Evolutionary conservation across 2,113 vertebrate species (phyloP), one percentile per base, ranked within the genome.

Genomic region (Poeciliopsis occidentalis): DNA sequence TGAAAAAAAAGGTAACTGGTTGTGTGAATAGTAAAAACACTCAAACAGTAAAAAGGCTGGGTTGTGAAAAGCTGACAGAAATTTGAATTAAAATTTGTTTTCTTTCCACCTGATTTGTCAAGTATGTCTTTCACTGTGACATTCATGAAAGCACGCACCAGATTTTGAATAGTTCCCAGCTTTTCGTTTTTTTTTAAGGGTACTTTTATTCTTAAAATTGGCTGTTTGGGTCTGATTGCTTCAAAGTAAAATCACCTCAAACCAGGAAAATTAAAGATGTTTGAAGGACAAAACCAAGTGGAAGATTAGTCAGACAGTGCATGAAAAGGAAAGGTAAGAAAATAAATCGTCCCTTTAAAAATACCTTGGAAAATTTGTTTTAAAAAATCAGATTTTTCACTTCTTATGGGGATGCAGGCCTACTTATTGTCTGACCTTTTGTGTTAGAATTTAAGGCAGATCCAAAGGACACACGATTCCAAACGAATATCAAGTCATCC

Each of bases 71-170:
- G 6, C 88, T 93, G 26, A 31, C 3, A 27, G 92, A 95, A 95
- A 95, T 94, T 95, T 88, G 90, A 95, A 95, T 95, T 95, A 95
- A 94, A 93, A 95, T 95, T 94, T 93, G 94, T 96, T 96, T 96
- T 88, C 90, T 95, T 95, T 94, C 93, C 95, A 96, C 94, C 96
- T 97, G 95, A 96, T 95, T 96, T 95, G 94, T 88, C 83, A 81
- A 88, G 85, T 73, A 47, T 70, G 75, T 94, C 94, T 92, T 94
- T 94, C 95, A 95, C 95, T 96, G 96, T 93, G 95, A 96, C 96
- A 96, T 96, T 96, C 95, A 96, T 97, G 94, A 95, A 94, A 94
- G 93, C 94, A 92, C 95, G 95, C 96, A 95, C 95, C 93, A 95
- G 92, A 94, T 96, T 96, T 93, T 95, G 94, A 95, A 96, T 95